These are phyloP conservation scores for Phania funesta DNA, from an alignment of 2,888 invertebrate species.

Conservation along the genomic window DNA sequence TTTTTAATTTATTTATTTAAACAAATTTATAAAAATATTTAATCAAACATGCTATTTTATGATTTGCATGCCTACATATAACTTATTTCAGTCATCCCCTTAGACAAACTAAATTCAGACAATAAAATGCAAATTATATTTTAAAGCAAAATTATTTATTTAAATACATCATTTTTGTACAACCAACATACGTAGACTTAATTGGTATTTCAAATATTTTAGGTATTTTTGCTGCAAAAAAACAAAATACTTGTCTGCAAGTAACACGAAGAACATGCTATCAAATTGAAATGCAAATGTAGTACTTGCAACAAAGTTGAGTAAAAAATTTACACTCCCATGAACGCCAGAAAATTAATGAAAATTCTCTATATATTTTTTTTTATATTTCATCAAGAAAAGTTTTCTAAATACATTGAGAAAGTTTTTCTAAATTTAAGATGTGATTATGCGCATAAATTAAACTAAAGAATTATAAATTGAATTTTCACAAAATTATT, in stretches of 20 bases:
- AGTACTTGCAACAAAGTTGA: constrained; percentile 19
- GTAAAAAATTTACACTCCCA: constrained; percentile 27
- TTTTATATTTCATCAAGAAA: neutral
- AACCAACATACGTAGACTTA: constrained; percentile 16
- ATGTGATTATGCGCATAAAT: neutral
- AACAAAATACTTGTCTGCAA: constrained; percentile 16
- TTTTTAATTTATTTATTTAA: too few species aligned
- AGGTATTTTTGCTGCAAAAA: constrained; percentile 32
- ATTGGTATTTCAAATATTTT: constrained; percentile 60
- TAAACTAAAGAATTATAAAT: neutral
- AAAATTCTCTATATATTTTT: neutral
- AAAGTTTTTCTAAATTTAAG: neutral
- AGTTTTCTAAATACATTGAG: neutral
- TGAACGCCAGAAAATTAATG: constrained; percentile 4
- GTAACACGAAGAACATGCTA: constrained; percentile 13
- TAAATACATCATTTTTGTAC: neutral
- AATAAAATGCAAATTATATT: constrained; percentile 15
- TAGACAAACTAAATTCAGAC: constrained; percentile 6
- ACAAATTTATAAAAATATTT: too few species aligned
- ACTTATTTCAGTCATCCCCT: too few species aligned
- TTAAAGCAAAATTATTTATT: neutral
- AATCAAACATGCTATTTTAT: too few species aligned
- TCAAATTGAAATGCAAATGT: neutral
- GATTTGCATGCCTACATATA: too few species aligned
- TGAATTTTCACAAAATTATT: too few species aligned